Evolutionary conservation across 2,888 invertebrate genomes (phyloP), one percentile per base, ranked within the genome.

Genomic region (Athrips mouffetella): DNA sequence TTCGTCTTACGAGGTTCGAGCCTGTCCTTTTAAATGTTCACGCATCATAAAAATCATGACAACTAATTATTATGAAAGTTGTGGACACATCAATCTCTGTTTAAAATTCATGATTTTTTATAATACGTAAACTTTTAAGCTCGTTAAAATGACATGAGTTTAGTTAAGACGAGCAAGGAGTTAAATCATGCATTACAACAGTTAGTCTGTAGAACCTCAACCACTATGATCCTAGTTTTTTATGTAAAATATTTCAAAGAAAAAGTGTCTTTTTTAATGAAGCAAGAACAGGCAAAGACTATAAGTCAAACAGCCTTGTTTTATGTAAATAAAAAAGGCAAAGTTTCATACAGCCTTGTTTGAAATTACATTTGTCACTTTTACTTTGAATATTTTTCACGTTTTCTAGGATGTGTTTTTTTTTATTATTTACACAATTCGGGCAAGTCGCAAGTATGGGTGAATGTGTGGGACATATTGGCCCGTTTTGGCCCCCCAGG

Each of bases 151-250:
- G 37, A 37, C 21, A 21, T n/a, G 21, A n/a, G 18, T 18, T 35
- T n/a, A n/a, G 33, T 33, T 33, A 33, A 16, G 13, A 37, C 20
- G 18, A 20, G 37, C 18, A 21, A 6, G 7, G 31, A 7, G 31
- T 37, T 37, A 37, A 3, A 11, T 6, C n/a, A 20, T 18, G 20
- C 20, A 11, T 11, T 20, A 37, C 20, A 20, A 11, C n/a, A 21
- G 37, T 37, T 15, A 13, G 20, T 37, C 37, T 37, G 37, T 37
- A 20, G 37, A 20, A 37, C 37, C 37, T 37, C 37, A 37, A 37
- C 37, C 37, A 37, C 21, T 37, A 21, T n/a, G 2, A 1, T n/a
- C 8, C 20, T 20, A 10, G 11, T 7, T 37, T 20, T 11, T 7
- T 11, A 11, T 20, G 37, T 11, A 11, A 37, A 37, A 37, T 37